Conservation (phyloP, 2,797 vertebrate species). For the Ispidina picta region DNA sequence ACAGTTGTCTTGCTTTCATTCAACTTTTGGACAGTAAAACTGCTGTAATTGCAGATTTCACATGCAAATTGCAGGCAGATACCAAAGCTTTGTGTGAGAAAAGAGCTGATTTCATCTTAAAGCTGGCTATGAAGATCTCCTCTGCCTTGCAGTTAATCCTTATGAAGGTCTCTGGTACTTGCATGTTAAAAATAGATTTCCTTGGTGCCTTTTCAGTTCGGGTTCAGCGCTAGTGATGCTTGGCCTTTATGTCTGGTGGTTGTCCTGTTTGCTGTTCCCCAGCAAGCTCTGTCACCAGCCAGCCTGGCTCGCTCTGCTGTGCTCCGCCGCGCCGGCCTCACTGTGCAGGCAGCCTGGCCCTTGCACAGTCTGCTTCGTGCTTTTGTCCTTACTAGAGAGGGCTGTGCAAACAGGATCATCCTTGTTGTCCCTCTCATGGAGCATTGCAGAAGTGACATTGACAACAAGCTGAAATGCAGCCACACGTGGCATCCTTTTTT, state of each 20-base stretch:
- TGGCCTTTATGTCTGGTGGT: not conserved
- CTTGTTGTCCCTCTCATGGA: constrained; percentile 52
- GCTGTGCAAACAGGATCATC: not conserved
- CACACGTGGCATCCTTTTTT: constrained; percentile 32
- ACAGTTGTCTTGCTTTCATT: not conserved
- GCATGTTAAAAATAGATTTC: not conserved
- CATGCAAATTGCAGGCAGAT: not conserved
- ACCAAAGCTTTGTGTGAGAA: not conserved
- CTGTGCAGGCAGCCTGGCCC: no score
- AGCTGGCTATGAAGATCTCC: not conserved
- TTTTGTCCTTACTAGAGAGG: constrained; percentile 55
- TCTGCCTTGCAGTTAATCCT: not conserved
- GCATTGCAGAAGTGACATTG: constrained; percentile 19
- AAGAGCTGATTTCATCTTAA: not conserved
- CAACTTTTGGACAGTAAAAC: not conserved
- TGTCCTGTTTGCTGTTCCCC: not conserved
- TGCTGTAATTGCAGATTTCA: not conserved
- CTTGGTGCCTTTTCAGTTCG: not conserved
- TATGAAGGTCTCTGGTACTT: not conserved
- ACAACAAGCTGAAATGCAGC: constrained; percentile 44
- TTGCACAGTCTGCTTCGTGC: not conserved
- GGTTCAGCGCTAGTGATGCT: not conserved
- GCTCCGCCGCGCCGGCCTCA: no score
- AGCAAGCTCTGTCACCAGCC: not conserved
- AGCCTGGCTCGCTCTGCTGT: no score